Percentiles rank a stretch among this genome's conserved stretches.
Evolutionary conservation across 1,140 invertebrate species (phyloP).

Genomic region (Phortica variegata): DNA sequence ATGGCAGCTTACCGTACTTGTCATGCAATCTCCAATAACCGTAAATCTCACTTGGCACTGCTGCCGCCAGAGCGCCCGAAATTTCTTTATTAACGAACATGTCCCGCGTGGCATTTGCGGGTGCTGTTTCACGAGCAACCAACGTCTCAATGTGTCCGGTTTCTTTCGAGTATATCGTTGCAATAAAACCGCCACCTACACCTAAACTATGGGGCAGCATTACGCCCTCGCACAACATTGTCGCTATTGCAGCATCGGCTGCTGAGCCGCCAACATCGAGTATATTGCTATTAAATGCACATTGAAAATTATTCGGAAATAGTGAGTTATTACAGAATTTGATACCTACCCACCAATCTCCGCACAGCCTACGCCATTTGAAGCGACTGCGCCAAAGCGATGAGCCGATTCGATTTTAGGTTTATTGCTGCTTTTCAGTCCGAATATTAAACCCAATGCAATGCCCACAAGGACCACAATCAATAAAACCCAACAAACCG

Average conservation of each 20-base stretch:
- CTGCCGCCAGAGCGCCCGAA: constrained; percentile 71
- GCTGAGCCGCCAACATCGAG: constrained; percentile 77
- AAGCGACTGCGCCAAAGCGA: constrained; percentile 69
- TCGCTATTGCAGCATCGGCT: constrained; percentile 85
- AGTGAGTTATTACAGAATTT: neutral
- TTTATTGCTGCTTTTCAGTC: constrained; percentile 11
- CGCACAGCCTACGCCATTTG: constrained; percentile 76
- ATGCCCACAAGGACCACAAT: constrained; percentile 27
- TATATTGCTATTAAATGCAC: constrained; percentile 54
- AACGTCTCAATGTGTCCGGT: constrained; percentile 64
- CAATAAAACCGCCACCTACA: constrained; percentile 82
- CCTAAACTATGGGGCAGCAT: constrained; percentile 85
- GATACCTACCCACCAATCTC: constrained; percentile 70
- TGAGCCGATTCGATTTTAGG: constrained; percentile 15
- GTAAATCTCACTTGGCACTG: constrained; percentile 85
- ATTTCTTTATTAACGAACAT: constrained; percentile 67
- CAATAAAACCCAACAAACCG: constrained; percentile 36
- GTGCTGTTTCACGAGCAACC: constrained; percentile 83
- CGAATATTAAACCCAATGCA: constrained; percentile 36
- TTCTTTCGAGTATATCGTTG: constrained; percentile 74
- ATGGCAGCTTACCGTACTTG: constrained; percentile 74
- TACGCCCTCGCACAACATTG: constrained; percentile 84
- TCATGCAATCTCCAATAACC: constrained; percentile 82
- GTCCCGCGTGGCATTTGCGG: constrained; percentile 63
- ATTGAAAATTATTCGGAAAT: neutral